Evolutionary conservation across 2,113 vertebrate genomes (phyloP), one percentile per base, ranked within the genome.

Genomic region (Helogale parvula): DNA sequence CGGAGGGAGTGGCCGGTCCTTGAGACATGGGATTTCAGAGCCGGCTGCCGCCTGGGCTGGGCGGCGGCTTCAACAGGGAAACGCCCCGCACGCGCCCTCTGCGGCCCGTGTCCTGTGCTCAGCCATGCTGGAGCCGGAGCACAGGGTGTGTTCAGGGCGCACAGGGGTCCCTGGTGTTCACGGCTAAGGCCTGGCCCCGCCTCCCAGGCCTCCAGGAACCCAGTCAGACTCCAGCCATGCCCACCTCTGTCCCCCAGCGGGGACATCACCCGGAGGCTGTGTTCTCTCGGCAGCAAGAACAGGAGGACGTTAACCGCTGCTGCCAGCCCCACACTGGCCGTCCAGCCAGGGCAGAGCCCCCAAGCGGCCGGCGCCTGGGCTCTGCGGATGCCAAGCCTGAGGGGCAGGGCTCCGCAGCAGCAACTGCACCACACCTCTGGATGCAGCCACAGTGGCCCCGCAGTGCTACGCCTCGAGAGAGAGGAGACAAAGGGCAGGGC

Each of bases 1-100:
- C 1, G 2, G 54, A n/a, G 71, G 54, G 1, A 1, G 38, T 1
- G 0, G 29, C 19, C 0, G 1, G 13, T n/a, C 71, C 29, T 17
- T 10, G 38, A 60, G 54, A 88, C 5, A 4, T 1, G 19, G 54
- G 52, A 17, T 47, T 10, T 1, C 38, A n/a, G 52, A 25, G 52
- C 27, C 38, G 1, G 35, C 69, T 25, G 52, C 71, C 7, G 6
- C 5, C 0, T 0, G 27, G 25, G 47, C 29, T 2, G 47, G 29
- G 76, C 9, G 4, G 2, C 21, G 3, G 31, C 88, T 1, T 3
- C 1, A 3, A 60, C 17, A 63, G 0, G 8, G 54, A 47, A 17
- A 47, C 0, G 3, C 31, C 54, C 27, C 11, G 0, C 21, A 63
- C 0, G 3, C 23, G 3, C 31, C 14, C 38, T 13, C 9, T 7